phyloP scores from a whole-genome alignment of 2,113 vertebrate genomes.

The Furnarius figulus region DNA sequence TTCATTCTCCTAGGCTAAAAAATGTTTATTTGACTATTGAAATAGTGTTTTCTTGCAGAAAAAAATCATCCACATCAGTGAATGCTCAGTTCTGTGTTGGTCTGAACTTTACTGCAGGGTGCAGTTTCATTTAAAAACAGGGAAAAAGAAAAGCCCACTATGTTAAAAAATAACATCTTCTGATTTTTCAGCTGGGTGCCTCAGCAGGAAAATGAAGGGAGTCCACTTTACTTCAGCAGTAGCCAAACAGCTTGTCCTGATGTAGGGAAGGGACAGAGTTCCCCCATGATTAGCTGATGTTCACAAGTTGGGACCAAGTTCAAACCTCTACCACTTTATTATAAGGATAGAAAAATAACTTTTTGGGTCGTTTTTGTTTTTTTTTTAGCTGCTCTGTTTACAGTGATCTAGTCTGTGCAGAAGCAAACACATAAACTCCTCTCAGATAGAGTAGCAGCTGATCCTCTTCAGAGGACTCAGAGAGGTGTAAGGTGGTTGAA shows the following conservation, averaged over 20 bases:
- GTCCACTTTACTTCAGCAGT: neutral
- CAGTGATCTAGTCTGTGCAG: neutral
- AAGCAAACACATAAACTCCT: neutral
- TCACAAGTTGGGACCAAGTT: neutral
- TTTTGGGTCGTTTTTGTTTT: neutral
- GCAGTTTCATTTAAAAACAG: neutral
- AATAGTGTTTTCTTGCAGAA: neutral
- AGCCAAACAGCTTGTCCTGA: neutral
- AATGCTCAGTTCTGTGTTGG: neutral
- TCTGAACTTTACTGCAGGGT: neutral
- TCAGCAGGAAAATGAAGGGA: neutral
- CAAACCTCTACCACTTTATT: neutral
- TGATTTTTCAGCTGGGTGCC: neutral
- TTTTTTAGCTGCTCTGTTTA: neutral
- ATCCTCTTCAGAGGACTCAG: neutral
- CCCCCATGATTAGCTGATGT: neutral
- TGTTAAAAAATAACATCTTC: neutral
- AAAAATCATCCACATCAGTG: neutral
- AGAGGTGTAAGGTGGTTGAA: neutral
- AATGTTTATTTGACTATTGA: neutral
- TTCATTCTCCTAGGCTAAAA: neutral
- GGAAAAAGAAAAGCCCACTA: accelerated
- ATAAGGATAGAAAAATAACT: neutral
- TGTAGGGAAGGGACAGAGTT: neutral
- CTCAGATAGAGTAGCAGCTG: neutral